A percentile compares a stretch with the other conserved stretches of the same genome.
These are phyloP conservation scores for Hydraecia micacea DNA, from an alignment of 2,888 invertebrate genomes.

Conservation along the genomic window DNA sequence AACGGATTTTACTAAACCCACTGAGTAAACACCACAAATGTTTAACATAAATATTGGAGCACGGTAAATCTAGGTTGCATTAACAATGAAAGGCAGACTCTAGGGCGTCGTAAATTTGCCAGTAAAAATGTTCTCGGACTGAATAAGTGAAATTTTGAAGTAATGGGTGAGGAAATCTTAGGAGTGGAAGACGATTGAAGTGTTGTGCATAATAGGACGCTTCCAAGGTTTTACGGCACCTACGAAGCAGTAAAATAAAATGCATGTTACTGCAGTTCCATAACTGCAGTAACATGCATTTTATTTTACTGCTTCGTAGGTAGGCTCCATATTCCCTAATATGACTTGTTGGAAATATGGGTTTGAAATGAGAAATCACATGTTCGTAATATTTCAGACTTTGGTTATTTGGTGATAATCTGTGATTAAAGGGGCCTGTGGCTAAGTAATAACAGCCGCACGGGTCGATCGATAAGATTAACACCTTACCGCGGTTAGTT, in stretches of 20 bases:
- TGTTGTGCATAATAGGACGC: slow-evolving; percentile 31
- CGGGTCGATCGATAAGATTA: too few relatives aligned
- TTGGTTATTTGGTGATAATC: too few relatives aligned
- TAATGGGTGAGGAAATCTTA: slow-evolving; percentile 39
- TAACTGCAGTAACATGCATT: too few relatives aligned
- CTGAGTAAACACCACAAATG: slow-evolving; percentile 46
- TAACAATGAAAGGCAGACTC: slow-evolving; percentile 49
- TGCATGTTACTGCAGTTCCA: not conserved
- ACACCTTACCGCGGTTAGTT: too few relatives aligned
- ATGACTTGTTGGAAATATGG: not conserved
- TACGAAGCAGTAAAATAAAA: slow-evolving; percentile 32
- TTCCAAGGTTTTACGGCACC: slow-evolving; percentile 21
- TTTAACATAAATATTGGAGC: slow-evolving; percentile 50
- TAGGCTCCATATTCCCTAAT: too few relatives aligned
- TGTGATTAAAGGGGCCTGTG: not conserved
- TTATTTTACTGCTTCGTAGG: too few relatives aligned
- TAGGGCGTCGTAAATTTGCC: slow-evolving; percentile 46
- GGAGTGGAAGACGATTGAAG: slow-evolving; percentile 13
- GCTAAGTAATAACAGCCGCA: too few relatives aligned
- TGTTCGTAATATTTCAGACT: not conserved
- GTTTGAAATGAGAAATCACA: not conserved
- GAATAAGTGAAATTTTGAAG: slow-evolving; percentile 51
- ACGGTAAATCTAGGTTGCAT: slow-evolving; percentile 54
- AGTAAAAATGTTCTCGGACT: slow-evolving; percentile 39
- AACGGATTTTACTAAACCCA: slow-evolving; percentile 46